These are phyloP conservation scores for Psophia crepitans DNA, from an alignment of 2,113 vertebrate species.

Conservation along the genomic window DNA sequence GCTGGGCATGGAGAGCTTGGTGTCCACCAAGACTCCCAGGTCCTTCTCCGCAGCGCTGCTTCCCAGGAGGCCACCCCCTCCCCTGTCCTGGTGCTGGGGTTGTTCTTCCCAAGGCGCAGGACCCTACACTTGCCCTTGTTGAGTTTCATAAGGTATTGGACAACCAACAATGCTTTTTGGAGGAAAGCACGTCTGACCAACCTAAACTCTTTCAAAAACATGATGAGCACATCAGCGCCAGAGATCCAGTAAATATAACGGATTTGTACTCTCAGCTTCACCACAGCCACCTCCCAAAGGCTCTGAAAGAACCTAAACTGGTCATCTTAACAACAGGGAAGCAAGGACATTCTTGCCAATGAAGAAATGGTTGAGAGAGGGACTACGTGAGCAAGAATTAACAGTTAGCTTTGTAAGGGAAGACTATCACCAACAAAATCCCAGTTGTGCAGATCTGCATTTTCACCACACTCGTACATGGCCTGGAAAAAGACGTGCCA, in stretches of 20 bases:
- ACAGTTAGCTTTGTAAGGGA: not conserved
- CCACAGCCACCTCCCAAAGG: not conserved
- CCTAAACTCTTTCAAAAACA: too few relatives aligned
- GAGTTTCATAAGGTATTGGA: too few relatives aligned
- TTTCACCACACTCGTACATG: not conserved
- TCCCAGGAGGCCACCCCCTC: too few relatives aligned
- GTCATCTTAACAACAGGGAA: not conserved
- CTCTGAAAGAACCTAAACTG: not conserved
- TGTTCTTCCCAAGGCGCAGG: too few relatives aligned
- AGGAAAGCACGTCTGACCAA: not conserved
- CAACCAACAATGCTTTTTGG: not conserved
- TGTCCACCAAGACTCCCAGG: too few relatives aligned
- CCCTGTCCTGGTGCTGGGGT: too few relatives aligned
- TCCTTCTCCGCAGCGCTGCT: too few relatives aligned
- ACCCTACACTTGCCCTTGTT: too few relatives aligned
- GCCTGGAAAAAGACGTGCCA: not conserved
- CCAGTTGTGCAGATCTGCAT: not conserved
- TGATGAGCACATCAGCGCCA: rapidly evolving
- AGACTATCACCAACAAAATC: not conserved
- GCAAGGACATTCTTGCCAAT: not conserved
- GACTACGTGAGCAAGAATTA: not conserved
- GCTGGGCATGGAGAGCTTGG: too few relatives aligned
- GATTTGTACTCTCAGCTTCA: not conserved
- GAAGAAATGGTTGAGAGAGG: not conserved
- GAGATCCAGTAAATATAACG: rapidly evolving